These are phyloP conservation scores for Diabrotica undecimpunctata DNA, from an alignment of 1,140 invertebrate genomes.

Conservation along the genomic window DNA sequence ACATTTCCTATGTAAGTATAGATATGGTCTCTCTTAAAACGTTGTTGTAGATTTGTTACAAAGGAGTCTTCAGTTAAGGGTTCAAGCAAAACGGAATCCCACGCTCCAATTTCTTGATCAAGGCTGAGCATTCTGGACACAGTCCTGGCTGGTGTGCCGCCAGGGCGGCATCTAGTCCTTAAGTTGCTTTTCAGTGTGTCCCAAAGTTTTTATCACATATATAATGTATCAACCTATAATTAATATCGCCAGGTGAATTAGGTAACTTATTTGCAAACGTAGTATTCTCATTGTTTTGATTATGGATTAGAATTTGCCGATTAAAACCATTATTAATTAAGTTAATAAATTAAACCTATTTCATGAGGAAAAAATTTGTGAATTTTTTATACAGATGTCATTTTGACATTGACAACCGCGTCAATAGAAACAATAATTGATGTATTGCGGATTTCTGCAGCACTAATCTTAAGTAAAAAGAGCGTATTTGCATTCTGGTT, in stretches of 20 bases:
- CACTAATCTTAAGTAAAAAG: too few species aligned
- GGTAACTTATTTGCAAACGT: not conserved
- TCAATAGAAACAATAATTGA: not conserved
- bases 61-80: constrained; percentile 73
- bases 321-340: constrained; percentile 17
- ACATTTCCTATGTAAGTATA: constrained; percentile 79
- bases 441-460: not conserved
- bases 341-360: constrained; percentile 13
- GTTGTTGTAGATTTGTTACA: constrained; percentile 69
- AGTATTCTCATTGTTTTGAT: not conserved
- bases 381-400: constrained; percentile 5
- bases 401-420: constrained; percentile 7
- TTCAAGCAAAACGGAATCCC: constrained; percentile 72
- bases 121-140: constrained; percentile 45
- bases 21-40: constrained; percentile 75
- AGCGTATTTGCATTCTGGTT: too few species aligned
- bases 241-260: not conserved
- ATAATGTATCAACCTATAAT: not conserved
- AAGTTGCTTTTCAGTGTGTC: constrained; percentile 36
- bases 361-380: not conserved
- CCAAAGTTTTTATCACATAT: constrained; percentile 21
- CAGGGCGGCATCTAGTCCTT: constrained; percentile 42
- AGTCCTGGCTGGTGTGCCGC: constrained; percentile 36
- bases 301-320: not conserved
- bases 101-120: constrained; percentile 62